Conservation (phyloP, 2,113 vertebrate genomes). For the Illadopsis cleaveri region DNA sequence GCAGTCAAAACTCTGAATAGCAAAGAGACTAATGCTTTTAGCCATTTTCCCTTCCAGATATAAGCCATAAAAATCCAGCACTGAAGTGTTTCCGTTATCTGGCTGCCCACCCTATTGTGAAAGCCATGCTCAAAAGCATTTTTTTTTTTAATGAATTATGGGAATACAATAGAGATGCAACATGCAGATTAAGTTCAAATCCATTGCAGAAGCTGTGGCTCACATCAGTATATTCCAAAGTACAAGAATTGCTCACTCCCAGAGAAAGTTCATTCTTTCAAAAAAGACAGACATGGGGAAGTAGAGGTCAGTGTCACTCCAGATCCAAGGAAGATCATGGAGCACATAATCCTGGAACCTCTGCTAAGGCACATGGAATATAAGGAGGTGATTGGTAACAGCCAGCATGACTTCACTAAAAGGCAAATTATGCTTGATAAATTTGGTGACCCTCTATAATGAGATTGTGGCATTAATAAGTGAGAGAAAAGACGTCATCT, state of each 20-base stretch:
- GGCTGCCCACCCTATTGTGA: slow-evolving; percentile 51
- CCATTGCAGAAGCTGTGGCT: slow-evolving; percentile 71
- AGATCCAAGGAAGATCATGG: neutral
- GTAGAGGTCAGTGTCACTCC: neutral
- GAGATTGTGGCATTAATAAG: no score
- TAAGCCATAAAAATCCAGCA: slow-evolving; percentile 45
- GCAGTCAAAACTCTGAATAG: slow-evolving; percentile 84
- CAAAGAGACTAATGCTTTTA: slow-evolving; percentile 78
- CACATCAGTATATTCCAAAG: slow-evolving; percentile 78
- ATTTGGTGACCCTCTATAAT: neutral
- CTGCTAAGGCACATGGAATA: neutral
- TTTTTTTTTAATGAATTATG: slow-evolving; percentile 89
- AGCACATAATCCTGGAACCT: neutral
- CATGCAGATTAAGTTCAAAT: slow-evolving; percentile 80
- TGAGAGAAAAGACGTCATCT: neutral
- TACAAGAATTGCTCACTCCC: slow-evolving; percentile 75
- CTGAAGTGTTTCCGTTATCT: slow-evolving; percentile 47
- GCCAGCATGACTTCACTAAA: neutral
- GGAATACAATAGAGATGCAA: slow-evolving; percentile 78
- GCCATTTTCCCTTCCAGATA: slow-evolving; percentile 72
- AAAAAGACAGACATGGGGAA: neutral
- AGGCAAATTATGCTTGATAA: neutral
- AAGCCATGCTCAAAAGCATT: slow-evolving; percentile 82
- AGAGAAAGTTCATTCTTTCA: slow-evolving; percentile 68
- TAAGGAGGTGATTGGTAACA: neutral